Evolutionary conservation across 2,113 vertebrate genomes (phyloP).

Genomic region (Colistium nudipinnis): DNA sequence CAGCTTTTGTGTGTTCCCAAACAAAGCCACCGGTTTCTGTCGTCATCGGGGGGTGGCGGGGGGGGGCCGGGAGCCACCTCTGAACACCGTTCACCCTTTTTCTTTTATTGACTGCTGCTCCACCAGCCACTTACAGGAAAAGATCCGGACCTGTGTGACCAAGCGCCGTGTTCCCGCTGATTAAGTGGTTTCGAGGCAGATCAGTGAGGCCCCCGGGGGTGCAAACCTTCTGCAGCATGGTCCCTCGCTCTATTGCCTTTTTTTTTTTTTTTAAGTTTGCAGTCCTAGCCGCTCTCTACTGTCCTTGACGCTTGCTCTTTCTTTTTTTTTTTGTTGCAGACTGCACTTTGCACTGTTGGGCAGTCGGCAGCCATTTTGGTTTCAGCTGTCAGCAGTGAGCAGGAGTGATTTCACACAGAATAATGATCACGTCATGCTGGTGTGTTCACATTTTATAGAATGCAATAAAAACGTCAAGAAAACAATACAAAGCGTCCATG

Average conservation of each 20-base stretch:
- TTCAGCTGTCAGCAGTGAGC: background rate
- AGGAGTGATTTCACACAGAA: no score
- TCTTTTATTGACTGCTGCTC: slow-evolving; percentile 51
- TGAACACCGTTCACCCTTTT: no score
- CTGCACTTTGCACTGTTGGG: background rate
- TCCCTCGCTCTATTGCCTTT: slow-evolving; percentile 43
- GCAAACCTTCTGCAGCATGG: slow-evolving; percentile 44
- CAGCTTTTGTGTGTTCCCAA: slow-evolving; percentile 65
- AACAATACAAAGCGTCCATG: background rate
- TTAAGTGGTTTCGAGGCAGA: slow-evolving; percentile 44
- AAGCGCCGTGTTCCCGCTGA: slow-evolving; percentile 22
- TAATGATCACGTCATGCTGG: background rate
- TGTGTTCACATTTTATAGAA: background rate
- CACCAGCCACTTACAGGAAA: slow-evolving; percentile 45
- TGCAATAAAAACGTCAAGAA: background rate
- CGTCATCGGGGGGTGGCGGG: no score
- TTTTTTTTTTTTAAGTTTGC: slow-evolving; percentile 14
- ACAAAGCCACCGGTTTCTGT: slow-evolving; percentile 56
- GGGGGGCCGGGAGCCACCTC: slow-evolving; percentile 13
- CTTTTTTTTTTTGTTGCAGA: background rate
- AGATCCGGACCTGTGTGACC: slow-evolving; percentile 23
- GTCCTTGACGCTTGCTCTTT: background rate
- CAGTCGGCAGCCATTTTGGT: slow-evolving; percentile 36
- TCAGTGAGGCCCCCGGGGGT: slow-evolving; percentile 29
- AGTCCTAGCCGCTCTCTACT: slow-evolving; percentile 30